Percentiles rank a stretch among this genome's conserved stretches.
Conservation (phyloP, 1,140 invertebrate genomes). For the Melanaphis sacchari region DNA sequence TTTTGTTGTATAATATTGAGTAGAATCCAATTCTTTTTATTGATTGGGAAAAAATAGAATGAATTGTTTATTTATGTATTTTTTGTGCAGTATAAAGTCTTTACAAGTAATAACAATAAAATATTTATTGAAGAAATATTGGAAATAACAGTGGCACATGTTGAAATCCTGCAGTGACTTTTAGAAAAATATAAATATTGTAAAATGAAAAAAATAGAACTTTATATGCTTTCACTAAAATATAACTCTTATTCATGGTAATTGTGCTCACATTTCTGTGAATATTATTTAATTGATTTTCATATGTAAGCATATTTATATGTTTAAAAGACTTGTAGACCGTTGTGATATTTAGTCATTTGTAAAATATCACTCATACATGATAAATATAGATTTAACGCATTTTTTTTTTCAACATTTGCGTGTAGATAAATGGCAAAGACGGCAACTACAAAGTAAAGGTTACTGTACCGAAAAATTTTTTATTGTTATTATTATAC, state of each 20-base stretch:
- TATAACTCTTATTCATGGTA: neutral
- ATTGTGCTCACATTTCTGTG: neutral
- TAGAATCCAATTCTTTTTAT: neutral
- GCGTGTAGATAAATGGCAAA: neutral
- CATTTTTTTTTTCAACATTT: neutral
- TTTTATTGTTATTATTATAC: neutral
- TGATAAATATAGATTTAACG: neutral
- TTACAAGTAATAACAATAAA: conserved; percentile 1
- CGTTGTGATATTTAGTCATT: too few relatives aligned
- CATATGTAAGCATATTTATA: neutral
- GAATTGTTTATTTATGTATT: neutral
- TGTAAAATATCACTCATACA: neutral
- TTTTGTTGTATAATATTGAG: neutral
- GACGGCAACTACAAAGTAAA: neutral
- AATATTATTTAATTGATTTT: neutral
- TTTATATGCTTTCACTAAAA: neutral
- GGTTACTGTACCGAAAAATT: neutral
- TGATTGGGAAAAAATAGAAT: neutral
- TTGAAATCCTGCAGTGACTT: neutral
- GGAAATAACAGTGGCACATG: neutral
- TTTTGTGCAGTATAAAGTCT: neutral
- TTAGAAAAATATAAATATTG: neutral
- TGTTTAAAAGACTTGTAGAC: too few relatives aligned
- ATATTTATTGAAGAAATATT: neutral
- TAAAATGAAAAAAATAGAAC: neutral